Evolutionary conservation across 1,140 invertebrate species (phyloP).

Genomic region (Caenorhabditis brenneri): DNA sequence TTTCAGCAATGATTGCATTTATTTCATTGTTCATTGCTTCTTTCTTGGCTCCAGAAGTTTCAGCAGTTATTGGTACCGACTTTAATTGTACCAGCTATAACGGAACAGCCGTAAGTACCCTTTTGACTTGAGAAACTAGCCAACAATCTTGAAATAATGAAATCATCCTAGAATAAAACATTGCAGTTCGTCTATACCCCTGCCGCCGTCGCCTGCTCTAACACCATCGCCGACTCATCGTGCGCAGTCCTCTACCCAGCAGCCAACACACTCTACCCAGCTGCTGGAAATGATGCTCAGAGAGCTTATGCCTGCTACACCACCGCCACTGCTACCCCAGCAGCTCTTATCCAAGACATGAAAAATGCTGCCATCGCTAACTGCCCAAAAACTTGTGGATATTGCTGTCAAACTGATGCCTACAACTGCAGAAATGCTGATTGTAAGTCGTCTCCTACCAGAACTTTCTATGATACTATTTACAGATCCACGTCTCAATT

Average conservation of each 20-base stretch:
- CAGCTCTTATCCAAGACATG: neutral
- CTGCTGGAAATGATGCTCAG: neutral
- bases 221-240: neutral
- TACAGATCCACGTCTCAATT: slow-evolving; percentile 38
- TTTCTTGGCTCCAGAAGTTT: too few relatives aligned
- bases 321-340: neutral
- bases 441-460: neutral
- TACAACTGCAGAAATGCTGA: neutral
- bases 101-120: neutral
- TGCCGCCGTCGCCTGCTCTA: neutral
- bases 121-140: neutral
- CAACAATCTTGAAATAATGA: too few relatives aligned
- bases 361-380: neutral
- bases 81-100: neutral
- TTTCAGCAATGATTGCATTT: too few relatives aligned
- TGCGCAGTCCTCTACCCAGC: neutral
- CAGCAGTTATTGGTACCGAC: too few relatives aligned
- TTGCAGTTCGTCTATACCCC: slow-evolving; percentile 13
- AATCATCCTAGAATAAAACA: too few relatives aligned
- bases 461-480: neutral
- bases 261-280: neutral
- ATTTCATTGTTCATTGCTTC: too few relatives aligned
- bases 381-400: slow-evolving; percentile 2
- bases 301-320: too few relatives aligned
- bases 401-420: too few relatives aligned